Base-by-base conservation (phyloP, 2,113 vertebrate species). In the Cebus imitator region DNA sequence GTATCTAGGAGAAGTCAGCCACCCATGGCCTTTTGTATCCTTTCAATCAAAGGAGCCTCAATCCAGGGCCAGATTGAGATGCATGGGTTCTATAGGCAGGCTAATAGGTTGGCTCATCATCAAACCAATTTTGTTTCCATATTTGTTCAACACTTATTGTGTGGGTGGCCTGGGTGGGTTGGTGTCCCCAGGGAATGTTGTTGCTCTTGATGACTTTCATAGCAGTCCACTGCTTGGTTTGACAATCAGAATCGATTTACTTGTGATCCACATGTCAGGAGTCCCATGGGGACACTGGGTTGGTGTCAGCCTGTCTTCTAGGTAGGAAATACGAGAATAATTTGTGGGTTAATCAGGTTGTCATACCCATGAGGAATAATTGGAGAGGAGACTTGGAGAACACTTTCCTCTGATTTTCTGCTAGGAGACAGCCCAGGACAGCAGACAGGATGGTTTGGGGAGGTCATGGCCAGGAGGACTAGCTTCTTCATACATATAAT, bases 381-480 rank as follows among this genome's bases (percentile, higher is more conserved):
- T 50, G 21, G 23, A n/a, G 27, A 76, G 82, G 48, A 82, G 48
- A 4, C 10, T 20, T 10, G 10, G 25, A 64, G 32, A 3, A 84
- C 16, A 30, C 2, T 30, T 48, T 75, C 78, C 37, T 37, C 52
- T 66, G 35, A 72, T 2, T 43, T 1, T 13, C n/a, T 21, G 4
- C 30, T 16, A 6, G 21, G 61, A 94, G 32, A 16, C 1, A 7
- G 32, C 25, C 45, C 11, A 17, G n/a, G 6, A 0, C 0, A 21
- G 23, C 72, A 23, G 32, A 55, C 79, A 16, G 40, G 27, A 1
- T 2, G 2, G 25, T 37, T 40, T 85, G n/a, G 72, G 18, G 40
- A 27, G 6, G 27, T 3, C 50, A 12, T 0, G 10, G 6, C 11
- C 6, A 30, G 30, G 18, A 35, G 37, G 27, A 20, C 0, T 40